phyloP scores from a whole-genome alignment of 2,797 vertebrate genomes.

The Semaprochilodus insignis region DNA sequence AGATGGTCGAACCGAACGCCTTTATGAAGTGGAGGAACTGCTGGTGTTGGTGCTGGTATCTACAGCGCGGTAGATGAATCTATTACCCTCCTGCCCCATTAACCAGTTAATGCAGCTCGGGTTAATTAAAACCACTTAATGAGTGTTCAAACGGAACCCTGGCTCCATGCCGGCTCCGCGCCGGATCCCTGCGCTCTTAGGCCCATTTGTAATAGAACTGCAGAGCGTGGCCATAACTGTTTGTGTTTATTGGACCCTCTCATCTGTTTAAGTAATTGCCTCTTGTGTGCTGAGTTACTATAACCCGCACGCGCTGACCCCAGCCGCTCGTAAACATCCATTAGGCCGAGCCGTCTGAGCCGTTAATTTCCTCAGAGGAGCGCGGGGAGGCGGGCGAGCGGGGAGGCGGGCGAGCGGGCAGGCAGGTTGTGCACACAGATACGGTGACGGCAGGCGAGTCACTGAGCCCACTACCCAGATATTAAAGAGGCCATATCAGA shows the following conservation, averaged over 20 bases:
- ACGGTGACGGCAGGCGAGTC: neutral
- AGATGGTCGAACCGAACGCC: too few species aligned
- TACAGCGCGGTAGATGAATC: slow-evolving; percentile 20
- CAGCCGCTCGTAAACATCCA: slow-evolving; percentile 16
- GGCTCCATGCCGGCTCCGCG: neutral
- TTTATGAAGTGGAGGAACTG: neutral
- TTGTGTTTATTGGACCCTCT: slow-evolving; percentile 34
- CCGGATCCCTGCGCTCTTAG: neutral
- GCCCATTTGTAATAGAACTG: slow-evolving; percentile 31
- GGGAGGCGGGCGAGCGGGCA: neutral
- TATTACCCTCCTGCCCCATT: slow-evolving; percentile 21
- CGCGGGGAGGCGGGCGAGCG: neutral
- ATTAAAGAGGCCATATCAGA: neutral
- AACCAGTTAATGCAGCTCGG: slow-evolving; percentile 28
- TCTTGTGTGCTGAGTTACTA: slow-evolving; percentile 40
- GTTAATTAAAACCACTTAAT: slow-evolving; percentile 36
- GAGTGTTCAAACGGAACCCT: neutral
- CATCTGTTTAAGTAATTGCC: slow-evolving; percentile 43
- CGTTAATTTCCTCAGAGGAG: slow-evolving; percentile 16
- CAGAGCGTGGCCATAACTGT: neutral
- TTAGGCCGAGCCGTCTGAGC: slow-evolving; percentile 2
- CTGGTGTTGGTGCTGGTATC: neutral
- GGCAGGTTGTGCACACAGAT: neutral
- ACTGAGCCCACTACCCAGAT: neutral
- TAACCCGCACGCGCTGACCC: slow-evolving; percentile 29